Evolutionary conservation across 2,113 vertebrate species (phyloP).

Genomic region (Heterochromis multidens): DNA sequence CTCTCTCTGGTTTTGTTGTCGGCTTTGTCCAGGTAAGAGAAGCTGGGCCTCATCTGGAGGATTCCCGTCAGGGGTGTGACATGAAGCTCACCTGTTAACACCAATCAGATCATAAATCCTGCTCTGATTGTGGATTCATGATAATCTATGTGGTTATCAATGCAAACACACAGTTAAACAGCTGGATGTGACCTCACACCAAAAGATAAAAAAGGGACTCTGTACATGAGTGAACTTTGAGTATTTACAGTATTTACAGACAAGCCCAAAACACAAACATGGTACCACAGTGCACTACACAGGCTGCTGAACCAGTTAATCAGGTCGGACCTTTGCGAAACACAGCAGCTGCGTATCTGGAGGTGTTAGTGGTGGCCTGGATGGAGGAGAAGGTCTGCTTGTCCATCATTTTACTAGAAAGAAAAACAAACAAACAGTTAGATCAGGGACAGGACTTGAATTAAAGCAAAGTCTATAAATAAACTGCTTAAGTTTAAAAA

Average conservation of each 20-base stretch:
- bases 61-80: conserved; percentile 94
- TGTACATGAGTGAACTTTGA: conserved; percentile 3
- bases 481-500: not conserved
- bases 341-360: conserved; percentile 91
- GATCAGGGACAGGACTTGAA: not conserved
- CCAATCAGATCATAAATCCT: not conserved
- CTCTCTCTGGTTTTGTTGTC: conserved; percentile 92
- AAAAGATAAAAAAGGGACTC: not conserved
- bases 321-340: conserved; percentile 87
- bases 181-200: not conserved
- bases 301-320: not conserved
- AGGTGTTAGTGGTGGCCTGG: conserved; percentile 90
- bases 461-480: not conserved
- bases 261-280: not conserved
- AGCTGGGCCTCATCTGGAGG: conserved; percentile 95
- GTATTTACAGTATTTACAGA: not conserved
- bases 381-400: conserved; percentile 94
- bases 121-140: not conserved
- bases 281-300: fast-evolving
- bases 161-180: not conserved
- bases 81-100: conserved; percentile 88
- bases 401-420: conserved; percentile 93
- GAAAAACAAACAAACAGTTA: not conserved
- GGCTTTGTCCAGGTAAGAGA: conserved; percentile 94
- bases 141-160: not conserved